These are phyloP conservation scores for Acleris literana DNA, from an alignment of 2,888 invertebrate genomes.

Conservation along the genomic window DNA sequence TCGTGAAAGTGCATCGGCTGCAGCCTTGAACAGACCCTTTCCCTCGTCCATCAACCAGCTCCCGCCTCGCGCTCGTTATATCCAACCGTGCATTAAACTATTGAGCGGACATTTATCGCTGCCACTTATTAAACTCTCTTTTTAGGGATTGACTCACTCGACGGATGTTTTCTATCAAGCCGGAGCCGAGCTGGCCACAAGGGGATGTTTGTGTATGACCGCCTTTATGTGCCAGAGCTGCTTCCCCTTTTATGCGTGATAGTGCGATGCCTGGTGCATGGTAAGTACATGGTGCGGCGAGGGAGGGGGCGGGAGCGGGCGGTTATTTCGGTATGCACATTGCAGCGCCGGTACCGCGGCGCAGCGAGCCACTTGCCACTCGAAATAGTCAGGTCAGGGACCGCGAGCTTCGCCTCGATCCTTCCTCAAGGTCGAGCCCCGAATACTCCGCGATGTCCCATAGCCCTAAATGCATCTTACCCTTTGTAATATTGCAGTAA, in stretches of 20 bases:
- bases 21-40: slow-evolving; percentile 78
- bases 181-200: slow-evolving; percentile 43
- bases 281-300: slow-evolving; percentile 67
- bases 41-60: slow-evolving; percentile 77
- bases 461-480: slow-evolving; percentile 37
- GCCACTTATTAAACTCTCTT: slow-evolving; percentile 52
- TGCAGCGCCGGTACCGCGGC: slow-evolving; percentile 69
- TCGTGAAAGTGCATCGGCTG: slow-evolving; percentile 78
- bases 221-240: slow-evolving; percentile 58
- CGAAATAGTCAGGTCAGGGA: slow-evolving; percentile 84
- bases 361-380: slow-evolving; percentile 79
- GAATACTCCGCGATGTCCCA: slow-evolving; percentile 57
- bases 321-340: slow-evolving; percentile 84
- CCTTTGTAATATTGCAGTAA: background rate
- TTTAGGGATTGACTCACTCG: slow-evolving; percentile 36
- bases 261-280: slow-evolving; percentile 66
- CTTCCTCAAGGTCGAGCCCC: slow-evolving; percentile 83
- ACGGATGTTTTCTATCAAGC: slow-evolving; percentile 43
- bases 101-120: slow-evolving; percentile 72
- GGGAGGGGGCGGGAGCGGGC: slow-evolving; percentile 56
- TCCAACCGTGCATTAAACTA: slow-evolving; percentile 72
- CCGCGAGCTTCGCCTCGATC: slow-evolving; percentile 79
- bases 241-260: slow-evolving; percentile 57
- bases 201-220: slow-evolving; percentile 59
- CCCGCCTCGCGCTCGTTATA: slow-evolving; percentile 61